Percentiles rank a stretch among this genome's conserved stretches.
Conservation (phyloP, 2,113 vertebrate genomes). For the Synodontis membranacea region DNA sequence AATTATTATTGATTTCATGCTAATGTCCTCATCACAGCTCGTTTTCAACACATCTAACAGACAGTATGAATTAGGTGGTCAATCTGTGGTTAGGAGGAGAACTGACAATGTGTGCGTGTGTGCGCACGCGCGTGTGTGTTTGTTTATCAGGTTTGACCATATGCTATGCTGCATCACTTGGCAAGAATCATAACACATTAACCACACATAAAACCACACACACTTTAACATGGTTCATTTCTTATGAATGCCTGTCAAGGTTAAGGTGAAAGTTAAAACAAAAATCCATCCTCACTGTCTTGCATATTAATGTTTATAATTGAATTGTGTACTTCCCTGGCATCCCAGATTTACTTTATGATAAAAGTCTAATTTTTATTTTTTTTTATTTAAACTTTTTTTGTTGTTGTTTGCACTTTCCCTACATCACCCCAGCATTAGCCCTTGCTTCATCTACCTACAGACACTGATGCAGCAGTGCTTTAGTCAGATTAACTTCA, state of each 20-base stretch:
- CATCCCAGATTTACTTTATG: not conserved
- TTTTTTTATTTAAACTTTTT: too few relatives aligned
- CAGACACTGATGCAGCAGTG: not conserved
- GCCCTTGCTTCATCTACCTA: not conserved
- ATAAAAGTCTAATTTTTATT: too few relatives aligned
- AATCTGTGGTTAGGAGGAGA: conserved; percentile 11
- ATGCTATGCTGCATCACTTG: conserved; percentile 23
- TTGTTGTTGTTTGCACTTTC: too few relatives aligned
- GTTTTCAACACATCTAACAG: conserved; percentile 20
- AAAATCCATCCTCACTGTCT: not conserved
- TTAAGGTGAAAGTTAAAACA: not conserved
- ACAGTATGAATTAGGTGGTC: not conserved
- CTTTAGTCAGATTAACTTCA: not conserved
- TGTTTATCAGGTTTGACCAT: conserved; percentile 18
- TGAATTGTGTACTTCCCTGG: not conserved
- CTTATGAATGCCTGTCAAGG: not conserved
- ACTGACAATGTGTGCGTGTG: not conserved
- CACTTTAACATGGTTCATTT: not conserved
- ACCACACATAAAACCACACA: not conserved
- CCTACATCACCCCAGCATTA: not conserved
- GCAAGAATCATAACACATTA: not conserved
- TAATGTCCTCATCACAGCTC: conserved; percentile 38
- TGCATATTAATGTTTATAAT: not conserved
- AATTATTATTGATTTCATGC: conserved; percentile 30
- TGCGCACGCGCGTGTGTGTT: not conserved